Conservation (phyloP, 1,140 invertebrate species). For the Pseudoatta argentina region DNA sequence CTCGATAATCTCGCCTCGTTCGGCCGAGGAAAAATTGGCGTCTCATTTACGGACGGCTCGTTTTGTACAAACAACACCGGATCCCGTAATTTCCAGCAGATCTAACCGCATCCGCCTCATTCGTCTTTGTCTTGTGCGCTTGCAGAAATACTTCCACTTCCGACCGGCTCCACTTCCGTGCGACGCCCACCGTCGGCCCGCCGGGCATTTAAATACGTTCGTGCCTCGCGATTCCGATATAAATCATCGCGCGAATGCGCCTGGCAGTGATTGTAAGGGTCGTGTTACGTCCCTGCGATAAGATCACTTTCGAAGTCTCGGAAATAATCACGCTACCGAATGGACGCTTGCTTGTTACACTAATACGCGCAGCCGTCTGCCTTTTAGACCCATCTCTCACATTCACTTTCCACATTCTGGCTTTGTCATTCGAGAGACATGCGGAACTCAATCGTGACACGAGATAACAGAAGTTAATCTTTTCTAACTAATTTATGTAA, state of each 20-base stretch:
- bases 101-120: constrained; percentile 47
- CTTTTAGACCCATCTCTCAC: constrained; percentile 19
- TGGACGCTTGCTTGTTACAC: constrained; percentile 53
- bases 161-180: constrained; percentile 45
- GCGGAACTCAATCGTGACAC: background rate
- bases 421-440: background rate
- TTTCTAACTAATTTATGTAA: background rate
- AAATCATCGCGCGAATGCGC: constrained; percentile 49
- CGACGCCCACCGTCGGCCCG: constrained; percentile 47
- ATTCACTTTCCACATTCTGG: background rate
- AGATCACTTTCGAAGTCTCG: constrained; percentile 52
- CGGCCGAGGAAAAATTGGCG: constrained; percentile 15
- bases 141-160: constrained; percentile 49
- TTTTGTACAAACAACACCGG: constrained; percentile 31
- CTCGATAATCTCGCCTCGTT: constrained; percentile 3
- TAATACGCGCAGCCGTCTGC: constrained; percentile 41
- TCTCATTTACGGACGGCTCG: constrained; percentile 41
- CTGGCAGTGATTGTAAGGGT: constrained; percentile 45
- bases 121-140: constrained; percentile 50
- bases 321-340: constrained; percentile 53
- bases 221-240: constrained; percentile 58
- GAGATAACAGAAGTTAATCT: background rate
- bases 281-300: constrained; percentile 40
- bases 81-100: constrained; percentile 48
- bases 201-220: constrained; percentile 55